A percentile compares a stretch with the other conserved stretches of the same genome.
Conservation (phyloP, 2,113 vertebrate genomes). For the Gorsachius goisagi region DNA sequence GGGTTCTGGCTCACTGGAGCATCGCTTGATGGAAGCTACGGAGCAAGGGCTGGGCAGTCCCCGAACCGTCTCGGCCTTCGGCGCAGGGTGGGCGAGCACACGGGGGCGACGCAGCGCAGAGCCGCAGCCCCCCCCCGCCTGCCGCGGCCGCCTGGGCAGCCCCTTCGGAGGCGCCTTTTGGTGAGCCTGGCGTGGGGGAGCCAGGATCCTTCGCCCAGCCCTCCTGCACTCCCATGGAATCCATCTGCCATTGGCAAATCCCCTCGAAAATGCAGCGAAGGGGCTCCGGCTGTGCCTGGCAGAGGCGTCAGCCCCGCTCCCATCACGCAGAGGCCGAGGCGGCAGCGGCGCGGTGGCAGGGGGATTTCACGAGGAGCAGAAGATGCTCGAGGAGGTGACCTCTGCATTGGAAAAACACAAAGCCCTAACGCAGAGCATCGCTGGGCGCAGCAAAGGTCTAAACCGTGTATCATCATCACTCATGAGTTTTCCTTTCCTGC, state of each 20-base stretch:
- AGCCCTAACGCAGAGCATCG: neutral
- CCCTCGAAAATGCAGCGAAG: fast-evolving
- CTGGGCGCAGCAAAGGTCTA: neutral
- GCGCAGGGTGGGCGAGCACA: neutral
- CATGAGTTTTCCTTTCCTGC: neutral
- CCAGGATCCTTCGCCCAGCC: neutral
- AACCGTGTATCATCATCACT: neutral
- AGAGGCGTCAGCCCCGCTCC: neutral
- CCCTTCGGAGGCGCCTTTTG: neutral
- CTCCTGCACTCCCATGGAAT: neutral
- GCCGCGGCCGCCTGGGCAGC: neutral
- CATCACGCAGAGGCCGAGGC: neutral
- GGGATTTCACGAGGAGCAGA: neutral
- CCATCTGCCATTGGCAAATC: neutral
- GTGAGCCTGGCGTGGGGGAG: neutral
- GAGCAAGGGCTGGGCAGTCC: neutral
- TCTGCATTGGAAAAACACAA: neutral
- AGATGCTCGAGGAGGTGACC: neutral
- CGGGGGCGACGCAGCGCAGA: fast-evolving
- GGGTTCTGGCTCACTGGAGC: slow-evolving; percentile 41
- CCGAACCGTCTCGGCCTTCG: neutral
- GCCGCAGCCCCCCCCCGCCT: neutral
- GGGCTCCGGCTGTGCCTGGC: neutral
- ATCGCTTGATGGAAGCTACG: neutral
- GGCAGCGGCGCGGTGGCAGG: fast-evolving